Evolutionary conservation across 2,888 invertebrate genomes (phyloP).

Genomic region (Acanthoscelides obtectus): DNA sequence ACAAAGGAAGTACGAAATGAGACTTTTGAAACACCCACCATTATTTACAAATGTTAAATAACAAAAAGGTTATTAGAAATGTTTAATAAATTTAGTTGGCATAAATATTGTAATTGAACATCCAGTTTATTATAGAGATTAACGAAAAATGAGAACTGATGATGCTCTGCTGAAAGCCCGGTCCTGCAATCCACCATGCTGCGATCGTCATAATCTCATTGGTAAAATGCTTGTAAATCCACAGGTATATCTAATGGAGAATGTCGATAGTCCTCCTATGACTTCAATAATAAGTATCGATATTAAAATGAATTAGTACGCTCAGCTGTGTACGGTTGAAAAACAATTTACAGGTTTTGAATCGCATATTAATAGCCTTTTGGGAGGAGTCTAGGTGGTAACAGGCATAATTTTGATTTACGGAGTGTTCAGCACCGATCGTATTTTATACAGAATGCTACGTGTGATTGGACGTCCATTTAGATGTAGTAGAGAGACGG

Average conservation of each 20-base stretch:
- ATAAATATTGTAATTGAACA: no score
- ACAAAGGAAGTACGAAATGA: no score
- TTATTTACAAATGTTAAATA: no score
- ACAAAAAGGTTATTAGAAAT: no score
- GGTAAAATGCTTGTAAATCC: constrained; percentile 10
- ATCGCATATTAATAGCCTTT: background rate
- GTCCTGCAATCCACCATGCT: background rate
- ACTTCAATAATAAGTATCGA: background rate
- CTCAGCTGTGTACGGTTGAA: background rate
- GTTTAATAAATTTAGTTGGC: no score
- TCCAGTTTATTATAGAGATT: no score
- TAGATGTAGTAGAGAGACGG: background rate
- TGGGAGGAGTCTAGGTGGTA: background rate
- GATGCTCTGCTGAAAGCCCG: background rate
- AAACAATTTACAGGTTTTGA: background rate
- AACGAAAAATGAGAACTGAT: no score
- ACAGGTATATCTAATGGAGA: constrained; percentile 11
- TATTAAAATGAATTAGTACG: background rate
- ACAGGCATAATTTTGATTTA: background rate
- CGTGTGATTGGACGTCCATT: background rate
- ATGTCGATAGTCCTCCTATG: constrained; percentile 13
- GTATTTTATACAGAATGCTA: background rate
- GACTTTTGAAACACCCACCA: no score
- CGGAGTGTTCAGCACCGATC: background rate
- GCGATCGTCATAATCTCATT: constrained; percentile 2